A percentile compares a stretch with the other conserved stretches of the same genome.
phyloP scores from a whole-genome alignment of 2,113 vertebrate genomes.

The Prunella fulvescens region DNA sequence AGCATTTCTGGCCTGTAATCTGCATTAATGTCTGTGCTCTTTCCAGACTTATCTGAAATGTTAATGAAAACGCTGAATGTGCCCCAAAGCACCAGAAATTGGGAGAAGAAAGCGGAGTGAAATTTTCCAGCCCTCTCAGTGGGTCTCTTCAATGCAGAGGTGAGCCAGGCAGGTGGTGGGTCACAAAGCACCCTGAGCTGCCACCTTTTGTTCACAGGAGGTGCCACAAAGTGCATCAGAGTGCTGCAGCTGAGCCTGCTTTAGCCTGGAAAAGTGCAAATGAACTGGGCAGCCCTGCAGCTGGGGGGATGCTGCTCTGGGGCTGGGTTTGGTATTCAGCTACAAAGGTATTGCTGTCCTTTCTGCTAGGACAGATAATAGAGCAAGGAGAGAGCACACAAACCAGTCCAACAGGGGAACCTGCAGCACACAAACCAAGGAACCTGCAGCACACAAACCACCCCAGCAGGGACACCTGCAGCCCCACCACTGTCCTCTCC shows the following conservation, averaged over 20 bases:
- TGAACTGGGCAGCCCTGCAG: not conserved
- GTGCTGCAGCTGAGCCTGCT: not conserved
- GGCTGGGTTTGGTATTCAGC: not conserved
- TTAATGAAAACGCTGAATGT: constrained; percentile 48
- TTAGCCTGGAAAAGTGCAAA: not conserved
- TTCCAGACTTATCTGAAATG: constrained; percentile 55
- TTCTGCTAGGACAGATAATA: not conserved
- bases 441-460: not conserved
- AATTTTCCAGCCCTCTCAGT: not conserved
- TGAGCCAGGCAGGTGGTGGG: not conserved
- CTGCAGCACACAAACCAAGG: not conserved
- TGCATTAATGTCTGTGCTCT: constrained; percentile 29
- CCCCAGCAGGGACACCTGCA: accelerated
- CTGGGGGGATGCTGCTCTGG: not conserved
- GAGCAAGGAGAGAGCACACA: not conserved
- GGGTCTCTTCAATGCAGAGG: not conserved
- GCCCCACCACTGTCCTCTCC: not conserved
- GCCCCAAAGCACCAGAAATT: constrained; percentile 28
- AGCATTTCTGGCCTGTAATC: constrained; percentile 42
- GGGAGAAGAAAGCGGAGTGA: not conserved
- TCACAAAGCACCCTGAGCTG: not conserved
- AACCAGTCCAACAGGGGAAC: not conserved
- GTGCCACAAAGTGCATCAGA: not conserved
- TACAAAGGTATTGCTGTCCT: not conserved
- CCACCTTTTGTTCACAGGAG: not conserved